Percentiles rank a stretch among this genome's conserved stretches.
Conservation (phyloP, 2,888 invertebrate genomes). For the Polymixis lichenea region DNA sequence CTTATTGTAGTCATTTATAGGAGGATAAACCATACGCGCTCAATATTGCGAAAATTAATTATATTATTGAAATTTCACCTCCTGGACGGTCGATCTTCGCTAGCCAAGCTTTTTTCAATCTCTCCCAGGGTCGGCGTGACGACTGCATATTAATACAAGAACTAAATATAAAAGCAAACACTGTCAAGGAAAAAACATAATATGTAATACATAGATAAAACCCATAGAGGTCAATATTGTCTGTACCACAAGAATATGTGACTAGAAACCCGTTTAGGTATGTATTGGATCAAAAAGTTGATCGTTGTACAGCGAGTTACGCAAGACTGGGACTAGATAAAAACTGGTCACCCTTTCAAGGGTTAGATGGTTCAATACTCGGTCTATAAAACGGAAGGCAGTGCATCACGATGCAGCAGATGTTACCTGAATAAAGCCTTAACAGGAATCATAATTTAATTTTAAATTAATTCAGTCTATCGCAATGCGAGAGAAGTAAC, state of each 20-base stretch:
- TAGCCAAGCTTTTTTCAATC: constrained; percentile 56
- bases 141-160: constrained; percentile 66
- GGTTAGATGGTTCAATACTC: constrained; percentile 85
- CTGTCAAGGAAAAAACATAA: constrained; percentile 9
- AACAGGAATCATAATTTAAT: constrained; percentile 54
- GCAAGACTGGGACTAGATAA: constrained; percentile 84
- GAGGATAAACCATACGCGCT: background rate
- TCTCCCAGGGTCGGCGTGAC: constrained; percentile 58
- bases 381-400: constrained; percentile 76
- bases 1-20: constrained; percentile 7
- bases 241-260: constrained; percentile 54
- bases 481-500: constrained; percentile 9
- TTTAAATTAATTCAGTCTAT: constrained; percentile 48
- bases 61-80: constrained; percentile 31
- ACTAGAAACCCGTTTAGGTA: constrained; percentile 72
- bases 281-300: constrained; percentile 83
- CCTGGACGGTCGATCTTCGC: background rate
- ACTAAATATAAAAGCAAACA: constrained; percentile 41
- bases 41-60: constrained; percentile 22
- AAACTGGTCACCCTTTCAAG: constrained; percentile 86
- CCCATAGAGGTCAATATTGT: constrained; percentile 32
- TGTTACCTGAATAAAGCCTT: constrained; percentile 47
- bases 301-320: constrained; percentile 82
- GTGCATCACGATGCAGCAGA: constrained; percentile 57
- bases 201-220: constrained; percentile 3